Evolutionary conservation across 2,888 invertebrate species (phyloP), one percentile per base, ranked within the genome.

Genomic region (Lepidochrysops patricia): DNA sequence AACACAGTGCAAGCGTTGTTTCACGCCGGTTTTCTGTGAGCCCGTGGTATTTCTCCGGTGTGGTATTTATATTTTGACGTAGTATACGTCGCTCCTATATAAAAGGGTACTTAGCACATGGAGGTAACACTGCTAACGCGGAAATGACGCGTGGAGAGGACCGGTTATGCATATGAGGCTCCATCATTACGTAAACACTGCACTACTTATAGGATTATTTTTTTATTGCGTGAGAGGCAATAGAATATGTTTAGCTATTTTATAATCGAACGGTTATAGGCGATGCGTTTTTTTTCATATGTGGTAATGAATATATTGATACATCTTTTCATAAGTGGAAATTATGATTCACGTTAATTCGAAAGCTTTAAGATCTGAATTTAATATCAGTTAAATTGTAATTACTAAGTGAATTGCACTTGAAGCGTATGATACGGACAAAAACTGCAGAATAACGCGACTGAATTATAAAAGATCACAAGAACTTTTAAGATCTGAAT

Each of bases 131-230:
- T 57, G 58, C 52, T 61, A 61, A 61, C 48, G 52, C 43, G 63
- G 61, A 63, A 64, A 64, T 64, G 61, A 64, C 57, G 60, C 63
- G 60, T 63, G 61, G 27, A 62, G 49, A 61, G 62, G 58, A 58
- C 54, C 64, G 63, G 64, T 80, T 77, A 79, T 72, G 73, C 70
- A 65, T 63, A 64, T 57, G 25, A 60, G 57, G 43, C 60, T 60
- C 49, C 34, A 52, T 60, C 57, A 57, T 60, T 57, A 60, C 48
- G 32, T 26, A 56, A 62, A 13, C 32, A 13, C 29, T 4, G 26
- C 34, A 37, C 48, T 56, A 26, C 13, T 60, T 62, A 58, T 52
- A 19, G 27, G 27, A 5, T 32, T 9, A 4, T 57, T 32, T 57
- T 57, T 57, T 7, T 23, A 52, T 26, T 9, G 19, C 43, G 23